These are phyloP conservation scores for Plebejus melissa DNA, from an alignment of 2,888 invertebrate genomes.

Conservation along the genomic window DNA sequence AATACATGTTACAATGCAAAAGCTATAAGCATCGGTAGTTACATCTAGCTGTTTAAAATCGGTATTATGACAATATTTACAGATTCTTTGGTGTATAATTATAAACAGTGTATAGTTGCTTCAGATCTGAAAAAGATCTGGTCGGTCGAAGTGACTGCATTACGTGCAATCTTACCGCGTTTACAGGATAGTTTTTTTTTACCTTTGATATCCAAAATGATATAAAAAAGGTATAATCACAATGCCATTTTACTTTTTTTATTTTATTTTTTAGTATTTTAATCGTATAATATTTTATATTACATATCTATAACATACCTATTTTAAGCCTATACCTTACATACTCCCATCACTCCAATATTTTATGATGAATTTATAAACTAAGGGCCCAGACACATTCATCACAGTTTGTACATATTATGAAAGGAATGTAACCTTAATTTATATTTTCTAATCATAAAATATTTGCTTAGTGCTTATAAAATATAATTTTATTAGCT, in stretches of 20 bases:
- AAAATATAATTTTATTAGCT: constrained; percentile 45
- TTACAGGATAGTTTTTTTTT: constrained; percentile 70
- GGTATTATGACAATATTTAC: constrained; percentile 61
- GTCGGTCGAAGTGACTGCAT: constrained; percentile 77
- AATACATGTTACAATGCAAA: constrained; percentile 63
- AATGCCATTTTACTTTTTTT: constrained; percentile 60
- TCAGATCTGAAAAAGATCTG: constrained; percentile 74
- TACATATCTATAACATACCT: constrained; percentile 52
- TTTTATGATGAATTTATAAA: constrained; percentile 77
- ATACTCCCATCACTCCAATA: constrained; percentile 52
- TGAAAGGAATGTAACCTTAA: constrained; percentile 80
- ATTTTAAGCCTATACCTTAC: constrained; percentile 65
- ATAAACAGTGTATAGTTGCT: constrained; percentile 65
- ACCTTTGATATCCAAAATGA: constrained; percentile 51
- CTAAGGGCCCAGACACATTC: constrained; percentile 78
- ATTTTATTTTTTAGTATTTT: constrained; percentile 43
- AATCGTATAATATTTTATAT: constrained; percentile 43
- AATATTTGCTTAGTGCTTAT: constrained; percentile 55
- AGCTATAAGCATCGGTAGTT: constrained; percentile 66
- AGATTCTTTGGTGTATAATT: constrained; percentile 64
- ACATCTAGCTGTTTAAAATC: constrained; percentile 58
- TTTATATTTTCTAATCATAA: constrained; percentile 75
- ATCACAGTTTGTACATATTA: constrained; percentile 68
- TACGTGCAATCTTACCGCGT: constrained; percentile 66
- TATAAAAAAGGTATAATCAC: constrained; percentile 60